phyloP scores from a whole-genome alignment of 2,113 vertebrate species.

The Riparia riparia region DNA sequence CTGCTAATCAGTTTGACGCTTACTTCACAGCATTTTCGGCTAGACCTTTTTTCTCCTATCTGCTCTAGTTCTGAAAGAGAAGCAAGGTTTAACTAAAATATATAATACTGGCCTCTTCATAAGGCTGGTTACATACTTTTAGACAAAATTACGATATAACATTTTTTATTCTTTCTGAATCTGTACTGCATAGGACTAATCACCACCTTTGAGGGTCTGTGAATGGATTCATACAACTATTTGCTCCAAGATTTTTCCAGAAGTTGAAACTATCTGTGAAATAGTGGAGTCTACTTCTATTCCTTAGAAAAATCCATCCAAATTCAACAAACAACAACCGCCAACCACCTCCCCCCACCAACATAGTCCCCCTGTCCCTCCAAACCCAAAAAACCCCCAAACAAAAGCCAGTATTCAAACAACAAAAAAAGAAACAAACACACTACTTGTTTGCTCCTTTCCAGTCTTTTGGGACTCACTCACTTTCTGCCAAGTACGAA shows the following conservation, averaged over 20 bases:
- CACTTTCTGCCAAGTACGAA: not conserved
- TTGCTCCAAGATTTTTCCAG: not conserved
- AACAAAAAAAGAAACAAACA: not conserved
- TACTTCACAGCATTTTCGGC: not conserved
- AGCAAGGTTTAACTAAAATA: not conserved
- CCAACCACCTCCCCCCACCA: accelerated
- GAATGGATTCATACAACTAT: not conserved
- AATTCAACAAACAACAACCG: not conserved
- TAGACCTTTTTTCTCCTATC: not conserved
- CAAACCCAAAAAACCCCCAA: not conserved
- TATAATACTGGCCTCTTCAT: not conserved
- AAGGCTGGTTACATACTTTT: not conserved
- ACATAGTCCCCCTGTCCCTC: not conserved
- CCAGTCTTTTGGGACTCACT: not conserved
- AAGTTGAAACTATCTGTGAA: not conserved
- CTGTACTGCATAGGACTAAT: not conserved
- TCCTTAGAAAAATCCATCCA: not conserved
- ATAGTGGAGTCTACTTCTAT: not conserved
- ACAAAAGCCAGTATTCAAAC: not conserved
- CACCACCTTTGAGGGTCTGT: not conserved
- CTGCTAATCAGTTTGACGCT: not conserved
- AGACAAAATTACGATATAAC: not conserved
- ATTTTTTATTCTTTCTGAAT: not conserved
- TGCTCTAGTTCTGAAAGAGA: not conserved
- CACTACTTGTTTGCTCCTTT: not conserved